Conservation (phyloP, 2,888 invertebrate species). For the Drosophila algonquin region DNA sequence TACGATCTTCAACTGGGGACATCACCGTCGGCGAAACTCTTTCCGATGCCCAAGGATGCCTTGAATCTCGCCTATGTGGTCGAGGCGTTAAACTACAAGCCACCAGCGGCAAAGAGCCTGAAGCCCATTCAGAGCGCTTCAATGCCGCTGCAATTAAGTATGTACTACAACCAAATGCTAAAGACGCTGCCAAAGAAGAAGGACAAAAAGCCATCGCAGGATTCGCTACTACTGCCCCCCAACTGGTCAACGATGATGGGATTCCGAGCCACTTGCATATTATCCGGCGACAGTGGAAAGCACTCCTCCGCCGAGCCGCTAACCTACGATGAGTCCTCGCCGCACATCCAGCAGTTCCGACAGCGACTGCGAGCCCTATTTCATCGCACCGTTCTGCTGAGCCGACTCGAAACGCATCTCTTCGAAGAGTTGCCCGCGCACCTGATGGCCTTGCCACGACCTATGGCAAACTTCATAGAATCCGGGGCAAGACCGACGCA, state of each 20-base stretch:
- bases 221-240: conserved; percentile 66
- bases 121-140: conserved; percentile 9
- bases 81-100: conserved; percentile 47
- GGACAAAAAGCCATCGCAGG: not conserved
- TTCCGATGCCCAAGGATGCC: conserved; percentile 35
- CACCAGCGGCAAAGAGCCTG: not conserved
- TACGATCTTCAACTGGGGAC: conserved; percentile 71
- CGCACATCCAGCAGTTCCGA: conserved; percentile 68
- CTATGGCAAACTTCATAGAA: not conserved
- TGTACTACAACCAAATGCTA: conserved; percentile 43
- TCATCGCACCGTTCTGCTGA: conserved; percentile 76
- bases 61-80: conserved; percentile 32
- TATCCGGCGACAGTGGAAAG: conserved; percentile 47
- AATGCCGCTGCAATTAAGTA: conserved; percentile 33
- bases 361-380: conserved; percentile 74
- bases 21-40: not conserved
- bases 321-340: conserved; percentile 36
- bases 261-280: conserved; percentile 80
- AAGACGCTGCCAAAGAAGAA: conserved; percentile 1
- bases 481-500: not conserved
- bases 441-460: conserved; percentile 33
- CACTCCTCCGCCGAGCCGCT: conserved; percentile 16
- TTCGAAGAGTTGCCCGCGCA: conserved; percentile 88
- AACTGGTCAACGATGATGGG: conserved; percentile 80
- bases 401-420: conserved; percentile 79